Percentiles rank a stretch among this genome's conserved stretches.
These are phyloP conservation scores for Chloroceryle aenea DNA, from an alignment of 2,113 vertebrate species.

Conservation along the genomic window DNA sequence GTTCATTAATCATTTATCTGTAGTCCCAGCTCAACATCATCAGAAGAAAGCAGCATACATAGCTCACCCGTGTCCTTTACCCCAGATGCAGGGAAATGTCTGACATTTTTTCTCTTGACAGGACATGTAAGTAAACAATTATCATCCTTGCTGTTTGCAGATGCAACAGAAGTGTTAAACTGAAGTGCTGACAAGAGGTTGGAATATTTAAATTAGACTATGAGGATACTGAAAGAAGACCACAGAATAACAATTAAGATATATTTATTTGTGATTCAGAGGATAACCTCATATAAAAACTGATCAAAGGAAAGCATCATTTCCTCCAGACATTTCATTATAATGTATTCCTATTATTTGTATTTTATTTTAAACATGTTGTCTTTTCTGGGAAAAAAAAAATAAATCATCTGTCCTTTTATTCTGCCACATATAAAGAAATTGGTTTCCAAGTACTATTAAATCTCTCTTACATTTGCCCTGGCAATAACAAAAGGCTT, in stretches of 20 bases:
- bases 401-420: background rate
- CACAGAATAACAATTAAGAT: background rate
- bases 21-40: background rate
- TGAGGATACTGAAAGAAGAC: background rate
- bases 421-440: background rate
- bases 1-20: slow-evolving; percentile 36
- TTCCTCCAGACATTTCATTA: background rate
- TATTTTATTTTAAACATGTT: background rate
- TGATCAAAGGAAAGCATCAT: background rate
- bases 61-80: background rate
- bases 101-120: slow-evolving; percentile 43
- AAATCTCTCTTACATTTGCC: background rate
- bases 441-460: background rate
- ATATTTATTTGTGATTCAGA: background rate
- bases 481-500: background rate
- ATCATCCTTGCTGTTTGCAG: slow-evolving; percentile 50
- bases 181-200: slow-evolving; percentile 37
- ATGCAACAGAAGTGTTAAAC: slow-evolving; percentile 36
- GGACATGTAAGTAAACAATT: slow-evolving; percentile 31
- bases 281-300: background rate
- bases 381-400: background rate
- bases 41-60: slow-evolving; percentile 24
- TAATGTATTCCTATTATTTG: background rate
- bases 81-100: slow-evolving; percentile 15
- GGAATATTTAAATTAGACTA: slow-evolving; percentile 40